These are phyloP conservation scores for Atta cephalotes DNA, from an alignment of 1,140 invertebrate genomes.

Conservation along the genomic window DNA sequence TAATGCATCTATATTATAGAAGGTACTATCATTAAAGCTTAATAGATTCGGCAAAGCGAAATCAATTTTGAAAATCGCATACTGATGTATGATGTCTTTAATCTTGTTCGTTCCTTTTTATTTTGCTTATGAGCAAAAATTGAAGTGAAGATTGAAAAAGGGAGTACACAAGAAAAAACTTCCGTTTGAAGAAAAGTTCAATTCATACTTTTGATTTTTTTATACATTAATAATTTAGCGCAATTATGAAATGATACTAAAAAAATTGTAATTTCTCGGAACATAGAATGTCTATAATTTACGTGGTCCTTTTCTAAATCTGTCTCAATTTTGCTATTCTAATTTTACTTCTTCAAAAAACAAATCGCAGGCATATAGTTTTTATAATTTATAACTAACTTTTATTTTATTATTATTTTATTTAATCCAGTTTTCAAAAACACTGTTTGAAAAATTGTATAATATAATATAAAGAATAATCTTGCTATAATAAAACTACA, in stretches of 20 bases:
- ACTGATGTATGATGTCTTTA: slow-evolving; percentile 43
- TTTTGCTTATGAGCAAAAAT: slow-evolving; percentile 19
- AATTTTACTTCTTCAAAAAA: neutral
- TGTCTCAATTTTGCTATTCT: neutral
- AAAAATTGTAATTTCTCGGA: neutral
- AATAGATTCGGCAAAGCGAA: slow-evolving; percentile 54
- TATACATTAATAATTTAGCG: neutral
- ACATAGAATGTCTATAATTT: too few species aligned
- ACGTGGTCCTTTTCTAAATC: neutral
- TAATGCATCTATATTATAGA: slow-evolving; percentile 58
- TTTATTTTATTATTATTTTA: slow-evolving; percentile 28
- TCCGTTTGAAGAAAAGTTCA: neutral
- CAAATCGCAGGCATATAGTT: neutral
- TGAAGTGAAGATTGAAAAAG: neutral
- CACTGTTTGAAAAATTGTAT: neutral
- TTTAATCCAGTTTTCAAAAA: neutral
- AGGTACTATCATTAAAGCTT: slow-evolving; percentile 52
- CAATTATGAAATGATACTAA: neutral
- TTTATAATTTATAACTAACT: neutral
- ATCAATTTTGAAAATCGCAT: slow-evolving; percentile 43
- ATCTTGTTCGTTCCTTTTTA: slow-evolving; percentile 26
- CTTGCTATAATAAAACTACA: neutral
- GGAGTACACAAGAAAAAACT: neutral
- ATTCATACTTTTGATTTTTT: neutral
- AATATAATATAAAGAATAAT: neutral